Percentiles rank a stretch among this genome's conserved stretches.
Conservation (phyloP, 2,888 invertebrate genomes). For the Folsomia manolachei region DNA sequence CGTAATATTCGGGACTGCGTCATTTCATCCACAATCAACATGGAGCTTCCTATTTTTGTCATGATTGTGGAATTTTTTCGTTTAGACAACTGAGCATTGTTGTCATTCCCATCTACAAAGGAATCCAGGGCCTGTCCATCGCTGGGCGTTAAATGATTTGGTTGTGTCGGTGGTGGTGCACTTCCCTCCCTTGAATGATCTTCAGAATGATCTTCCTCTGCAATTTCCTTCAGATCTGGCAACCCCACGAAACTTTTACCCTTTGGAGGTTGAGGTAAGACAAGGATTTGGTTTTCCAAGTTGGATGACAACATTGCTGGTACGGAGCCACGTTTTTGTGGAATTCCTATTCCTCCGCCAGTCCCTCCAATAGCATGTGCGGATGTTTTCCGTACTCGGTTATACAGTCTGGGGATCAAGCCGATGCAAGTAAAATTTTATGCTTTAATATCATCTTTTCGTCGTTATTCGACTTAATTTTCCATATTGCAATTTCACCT, state of each 20-base stretch:
- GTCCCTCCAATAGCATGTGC: constrained; percentile 26
- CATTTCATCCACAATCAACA: constrained; percentile 42
- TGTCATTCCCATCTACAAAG: constrained; percentile 37
- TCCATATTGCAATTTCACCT: too few relatives aligned
- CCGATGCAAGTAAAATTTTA: too few relatives aligned
- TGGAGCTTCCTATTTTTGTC: constrained; percentile 39
- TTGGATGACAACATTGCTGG: constrained; percentile 31
- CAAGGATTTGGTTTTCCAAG: neutral
- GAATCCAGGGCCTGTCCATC: too few relatives aligned
- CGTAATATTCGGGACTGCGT: constrained; percentile 54
- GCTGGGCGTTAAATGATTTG: too few relatives aligned
- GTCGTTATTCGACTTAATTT: too few relatives aligned
- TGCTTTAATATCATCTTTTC: too few relatives aligned
- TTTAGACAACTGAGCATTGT: constrained; percentile 30
- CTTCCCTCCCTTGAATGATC: constrained; percentile 33
- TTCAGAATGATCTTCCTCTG: constrained; percentile 47
- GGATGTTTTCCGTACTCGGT: constrained; percentile 30
- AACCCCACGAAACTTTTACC: constrained; percentile 40
- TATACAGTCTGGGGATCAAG: too few relatives aligned
- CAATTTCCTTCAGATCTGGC: constrained; percentile 45
- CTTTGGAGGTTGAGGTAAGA: constrained; percentile 13
- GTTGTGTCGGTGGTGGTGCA: neutral
- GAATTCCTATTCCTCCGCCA: constrained; percentile 13
- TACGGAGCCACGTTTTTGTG: constrained; percentile 35
- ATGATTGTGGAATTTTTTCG: constrained; percentile 26